These are phyloP conservation scores for Drosophila meridiana DNA, from an alignment of 2,888 invertebrate genomes.

Conservation along the genomic window DNA sequence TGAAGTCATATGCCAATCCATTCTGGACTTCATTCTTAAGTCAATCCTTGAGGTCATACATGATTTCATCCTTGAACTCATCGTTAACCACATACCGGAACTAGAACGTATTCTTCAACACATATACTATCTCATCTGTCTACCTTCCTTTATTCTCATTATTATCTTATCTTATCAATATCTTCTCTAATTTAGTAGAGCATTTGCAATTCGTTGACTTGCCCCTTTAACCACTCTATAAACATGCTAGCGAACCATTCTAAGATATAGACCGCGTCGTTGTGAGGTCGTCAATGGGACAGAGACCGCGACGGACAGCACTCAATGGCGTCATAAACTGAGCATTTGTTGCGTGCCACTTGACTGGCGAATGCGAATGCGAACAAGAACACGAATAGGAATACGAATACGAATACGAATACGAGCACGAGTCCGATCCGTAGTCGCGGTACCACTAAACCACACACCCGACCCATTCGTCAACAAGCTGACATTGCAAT, in stretches of 20 bases:
- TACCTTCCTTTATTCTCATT: neutral
- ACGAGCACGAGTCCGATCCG: neutral
- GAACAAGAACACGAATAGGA: neutral
- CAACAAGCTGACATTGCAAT: neutral
- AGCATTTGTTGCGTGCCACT: constrained; percentile 71
- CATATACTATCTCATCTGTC: neutral
- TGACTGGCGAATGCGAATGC: constrained; percentile 18
- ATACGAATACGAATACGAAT: constrained; percentile 3
- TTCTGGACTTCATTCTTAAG: no score
- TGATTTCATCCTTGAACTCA: neutral
- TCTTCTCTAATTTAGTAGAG: neutral
- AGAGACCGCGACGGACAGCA: constrained; percentile 21
- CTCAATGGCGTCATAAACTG: constrained; percentile 64
- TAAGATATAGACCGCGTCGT: constrained; percentile 12
- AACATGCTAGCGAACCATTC: constrained; percentile 11
- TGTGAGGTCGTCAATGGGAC: constrained; percentile 30
- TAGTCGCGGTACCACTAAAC: neutral
- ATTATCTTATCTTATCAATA: neutral
- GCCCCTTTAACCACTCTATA: neutral
- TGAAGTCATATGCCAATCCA: no score
- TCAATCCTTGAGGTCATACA: neutral
- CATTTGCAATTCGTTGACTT: constrained; percentile 5
- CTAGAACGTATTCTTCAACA: neutral
- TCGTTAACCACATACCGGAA: neutral
- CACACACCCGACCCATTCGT: neutral